Evolutionary conservation across 2,113 vertebrate genomes (phyloP).

Genomic region (Ancistrus triradiatus): DNA sequence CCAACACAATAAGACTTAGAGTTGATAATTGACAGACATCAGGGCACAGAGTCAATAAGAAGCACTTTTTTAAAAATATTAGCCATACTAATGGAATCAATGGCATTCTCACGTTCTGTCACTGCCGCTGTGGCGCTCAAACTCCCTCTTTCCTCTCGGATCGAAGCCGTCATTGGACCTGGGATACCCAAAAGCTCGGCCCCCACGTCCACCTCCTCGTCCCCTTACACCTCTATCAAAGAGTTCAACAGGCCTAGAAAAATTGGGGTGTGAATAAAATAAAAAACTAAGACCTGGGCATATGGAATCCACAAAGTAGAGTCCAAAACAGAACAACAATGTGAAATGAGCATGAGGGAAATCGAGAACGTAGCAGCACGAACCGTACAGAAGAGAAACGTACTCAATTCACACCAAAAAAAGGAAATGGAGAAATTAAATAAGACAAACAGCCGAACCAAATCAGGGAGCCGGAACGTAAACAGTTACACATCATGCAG

Average conservation of each 20-base stretch:
- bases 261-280: background rate
- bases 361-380: too few relatives aligned
- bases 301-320: background rate
- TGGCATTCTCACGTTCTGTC: constrained; percentile 68
- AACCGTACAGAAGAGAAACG: too few relatives aligned
- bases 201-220: constrained; percentile 65
- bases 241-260: constrained; percentile 57
- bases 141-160: constrained; percentile 76
- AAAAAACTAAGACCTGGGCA: too few relatives aligned
- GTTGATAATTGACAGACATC: too few relatives aligned
- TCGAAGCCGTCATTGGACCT: constrained; percentile 68
- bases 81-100: background rate
- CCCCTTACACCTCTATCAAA: constrained; percentile 63
- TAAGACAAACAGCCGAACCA: too few relatives aligned
- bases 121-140: constrained; percentile 74
- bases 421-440: too few relatives aligned
- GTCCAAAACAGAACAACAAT: too few relatives aligned
- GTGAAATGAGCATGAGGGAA: too few relatives aligned
- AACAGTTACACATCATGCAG: too few relatives aligned
- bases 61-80: too few relatives aligned
- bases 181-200: constrained; percentile 60
- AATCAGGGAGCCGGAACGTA: background rate
- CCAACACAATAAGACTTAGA: background rate
- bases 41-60: too few relatives aligned
- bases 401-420: too few relatives aligned